Conservation (phyloP, 2,888 invertebrate species). For the Noctua pronuba region DNA sequence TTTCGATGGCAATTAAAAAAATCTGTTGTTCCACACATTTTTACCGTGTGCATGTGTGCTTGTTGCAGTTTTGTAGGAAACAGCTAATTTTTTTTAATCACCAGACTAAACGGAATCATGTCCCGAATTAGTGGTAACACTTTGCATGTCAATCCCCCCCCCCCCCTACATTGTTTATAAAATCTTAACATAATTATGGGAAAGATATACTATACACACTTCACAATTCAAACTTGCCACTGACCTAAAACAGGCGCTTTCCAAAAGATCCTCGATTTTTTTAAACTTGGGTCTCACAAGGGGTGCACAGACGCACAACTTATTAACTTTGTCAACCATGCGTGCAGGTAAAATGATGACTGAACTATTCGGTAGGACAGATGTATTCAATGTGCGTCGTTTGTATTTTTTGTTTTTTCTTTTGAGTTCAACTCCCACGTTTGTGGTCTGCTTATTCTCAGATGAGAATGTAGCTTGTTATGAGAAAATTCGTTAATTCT, state of each 20-base stretch:
- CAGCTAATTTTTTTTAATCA: neutral
- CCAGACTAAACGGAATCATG: neutral
- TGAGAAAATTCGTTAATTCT: slow-evolving; percentile 3
- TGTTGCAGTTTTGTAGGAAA: neutral
- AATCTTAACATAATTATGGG: neutral
- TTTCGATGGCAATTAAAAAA: neutral
- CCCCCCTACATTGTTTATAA: neutral
- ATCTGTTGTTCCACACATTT: neutral
- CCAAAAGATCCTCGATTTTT: neutral
- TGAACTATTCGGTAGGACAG: slow-evolving; percentile 17
- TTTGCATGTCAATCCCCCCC: too few relatives aligned
- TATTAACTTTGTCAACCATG: slow-evolving; percentile 27
- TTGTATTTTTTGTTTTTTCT: slow-evolving; percentile 20
- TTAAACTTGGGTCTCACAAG: neutral
- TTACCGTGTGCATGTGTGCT: neutral
- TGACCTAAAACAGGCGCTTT: neutral
- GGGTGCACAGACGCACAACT: neutral
- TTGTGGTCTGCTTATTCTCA: neutral
- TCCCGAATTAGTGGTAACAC: neutral
- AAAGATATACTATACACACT: neutral
- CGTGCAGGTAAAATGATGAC: slow-evolving; percentile 17
- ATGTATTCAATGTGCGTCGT: neutral
- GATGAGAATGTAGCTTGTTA: slow-evolving; percentile 1
- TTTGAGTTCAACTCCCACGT: neutral
- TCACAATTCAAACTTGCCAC: neutral